These are phyloP conservation scores for Aporophyla lueneburgensis DNA, from an alignment of 2,888 invertebrate species.

Conservation along the genomic window DNA sequence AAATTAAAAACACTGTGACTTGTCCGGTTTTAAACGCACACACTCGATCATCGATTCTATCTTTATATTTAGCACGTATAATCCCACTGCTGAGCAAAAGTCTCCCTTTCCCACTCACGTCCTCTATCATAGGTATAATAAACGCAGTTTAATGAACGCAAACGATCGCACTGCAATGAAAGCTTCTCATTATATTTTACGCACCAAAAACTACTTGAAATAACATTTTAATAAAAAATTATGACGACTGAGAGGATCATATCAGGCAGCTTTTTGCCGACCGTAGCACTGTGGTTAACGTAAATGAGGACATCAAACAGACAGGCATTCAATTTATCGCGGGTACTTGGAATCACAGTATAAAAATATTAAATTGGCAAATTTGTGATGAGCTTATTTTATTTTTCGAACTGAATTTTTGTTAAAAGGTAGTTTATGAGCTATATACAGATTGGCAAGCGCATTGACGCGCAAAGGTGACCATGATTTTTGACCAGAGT, in stretches of 20 bases:
- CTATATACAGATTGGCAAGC: too few species aligned
- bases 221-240: conserved; percentile 38
- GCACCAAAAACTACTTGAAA: conserved; percentile 11
- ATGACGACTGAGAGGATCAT: conserved; percentile 39
- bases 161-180: background rate
- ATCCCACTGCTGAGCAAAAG: too few species aligned
- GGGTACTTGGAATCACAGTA: background rate
- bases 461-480: too few species aligned
- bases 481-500: too few species aligned
- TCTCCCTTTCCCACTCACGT: too few species aligned
- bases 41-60: too few species aligned
- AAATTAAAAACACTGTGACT: too few species aligned
- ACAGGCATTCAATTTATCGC: conserved; percentile 64
- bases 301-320: conserved; percentile 69
- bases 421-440: background rate
- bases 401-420: background rate
- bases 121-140: too few species aligned
- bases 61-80: too few species aligned
- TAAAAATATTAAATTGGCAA: background rate
- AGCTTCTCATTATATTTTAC: conserved; percentile 18
- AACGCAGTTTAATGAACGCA: background rate
- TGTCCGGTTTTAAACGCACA: too few species aligned
- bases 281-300: conserved; percentile 68
- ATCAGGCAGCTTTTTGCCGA: conserved; percentile 24
- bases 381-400: background rate